Base-by-base conservation (phyloP, 1,140 invertebrate species). In the Sitophilus oryzae region DNA sequence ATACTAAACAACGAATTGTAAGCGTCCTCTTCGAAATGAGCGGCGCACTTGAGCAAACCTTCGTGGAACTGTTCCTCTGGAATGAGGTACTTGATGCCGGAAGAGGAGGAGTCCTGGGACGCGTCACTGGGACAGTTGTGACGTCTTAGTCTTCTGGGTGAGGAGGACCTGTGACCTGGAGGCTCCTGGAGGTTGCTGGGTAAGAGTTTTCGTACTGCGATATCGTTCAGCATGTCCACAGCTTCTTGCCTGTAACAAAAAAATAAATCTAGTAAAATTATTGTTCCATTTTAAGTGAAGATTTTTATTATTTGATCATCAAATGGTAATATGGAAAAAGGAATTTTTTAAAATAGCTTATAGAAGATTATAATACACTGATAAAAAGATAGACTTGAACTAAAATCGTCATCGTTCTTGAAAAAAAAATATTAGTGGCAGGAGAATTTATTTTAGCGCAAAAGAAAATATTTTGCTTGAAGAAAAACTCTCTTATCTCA, bases 171-270 rank as follows among this genome's bases (percentile, higher is more conserved):
- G 52, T 80, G 80, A 16, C 78, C 77, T 43, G 77, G 73, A 19
- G 21, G 21, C 2, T 35, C 45, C 11, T 51, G 37, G 20, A 21
- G 41, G n/a, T 40, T 21, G 58, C 79, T 77, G 2, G 83, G 79
- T 0, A 82, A 82, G 48, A 85, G 76, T 60, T 88, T 84, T 25
- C 85, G 76, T 8, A 83, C 81, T 4, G 87, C 86, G 57, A 91
- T 74, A 70, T 89, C 87, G 69, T 82, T 86, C 8, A 91, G 71
- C 84, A 89, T 88, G 51, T 88, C 86, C 42, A 88, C 81, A 16
- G 88, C 88, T 76, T 91, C 87, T 77, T 88, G 81, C 66, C 87
- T 88, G 69, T 20, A 73, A 62, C 16, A 25, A 44, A 35, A 45
- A 18, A 40, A 14, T 30, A 6, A 6, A 30, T 5, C 11, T 30